phyloP scores from a whole-genome alignment of 2,113 vertebrate genomes.

The Loxodonta africana region DNA sequence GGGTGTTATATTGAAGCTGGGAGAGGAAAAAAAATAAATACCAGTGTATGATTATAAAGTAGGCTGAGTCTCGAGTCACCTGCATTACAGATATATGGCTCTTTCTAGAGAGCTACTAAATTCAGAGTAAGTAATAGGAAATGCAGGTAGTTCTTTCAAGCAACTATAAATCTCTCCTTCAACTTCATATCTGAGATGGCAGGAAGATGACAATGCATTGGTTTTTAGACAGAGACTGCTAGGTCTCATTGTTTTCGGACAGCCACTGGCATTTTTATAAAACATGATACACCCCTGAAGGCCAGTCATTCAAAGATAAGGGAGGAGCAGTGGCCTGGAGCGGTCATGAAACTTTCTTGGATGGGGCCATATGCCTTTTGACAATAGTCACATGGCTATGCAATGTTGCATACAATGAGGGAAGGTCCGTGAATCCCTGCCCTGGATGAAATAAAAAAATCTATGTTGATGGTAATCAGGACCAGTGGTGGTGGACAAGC shows the following conservation, averaged over 20 bases:
- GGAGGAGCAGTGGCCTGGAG: accelerated
- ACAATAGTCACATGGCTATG: not conserved
- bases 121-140: not conserved
- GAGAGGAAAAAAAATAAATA: slow-evolving; percentile 3
- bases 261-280: too few relatives aligned
- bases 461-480: not conserved
- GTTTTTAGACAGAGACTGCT: not conserved
- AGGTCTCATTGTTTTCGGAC: not conserved
- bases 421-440: accelerated
- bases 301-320: not conserved
- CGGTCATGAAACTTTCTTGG: not conserved
- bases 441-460: not conserved
- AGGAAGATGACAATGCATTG: not conserved
- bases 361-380: not conserved
- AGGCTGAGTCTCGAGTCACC: not conserved
- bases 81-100: not conserved
- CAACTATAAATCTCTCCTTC: not conserved
- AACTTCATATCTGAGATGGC: not conserved
- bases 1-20: not conserved
- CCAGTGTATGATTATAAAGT: not conserved
- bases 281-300: not conserved
- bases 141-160: not conserved
- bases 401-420: accelerated
- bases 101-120: not conserved
- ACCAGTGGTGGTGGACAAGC: not conserved